These are phyloP conservation scores for Propithecus perrieri DNA, from an alignment of 2,797 vertebrate species.

Conservation along the genomic window DNA sequence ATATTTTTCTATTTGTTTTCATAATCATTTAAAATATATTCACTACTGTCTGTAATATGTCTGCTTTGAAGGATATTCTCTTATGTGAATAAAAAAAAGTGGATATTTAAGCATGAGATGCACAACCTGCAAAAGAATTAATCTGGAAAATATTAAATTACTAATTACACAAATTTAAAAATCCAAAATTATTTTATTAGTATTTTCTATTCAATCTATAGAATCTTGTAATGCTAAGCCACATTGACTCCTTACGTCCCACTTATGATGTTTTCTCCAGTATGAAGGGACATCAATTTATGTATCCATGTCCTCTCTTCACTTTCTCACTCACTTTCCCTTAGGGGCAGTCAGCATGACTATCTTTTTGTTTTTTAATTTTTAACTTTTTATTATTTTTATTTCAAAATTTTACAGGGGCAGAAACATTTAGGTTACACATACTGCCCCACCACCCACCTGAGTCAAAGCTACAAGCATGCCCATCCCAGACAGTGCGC, in stretches of 20 bases:
- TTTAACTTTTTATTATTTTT: too few relatives aligned
- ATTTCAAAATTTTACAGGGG: too few relatives aligned
- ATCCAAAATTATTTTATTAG: background rate
- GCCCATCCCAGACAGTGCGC: too few relatives aligned
- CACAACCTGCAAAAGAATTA: background rate
- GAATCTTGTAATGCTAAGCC: background rate
- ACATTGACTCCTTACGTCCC: background rate
- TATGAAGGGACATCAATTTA: background rate
- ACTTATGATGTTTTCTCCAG: background rate
- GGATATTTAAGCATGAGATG: conserved; percentile 16
- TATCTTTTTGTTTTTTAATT: background rate
- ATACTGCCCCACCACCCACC: too few relatives aligned
- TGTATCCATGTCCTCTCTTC: background rate
- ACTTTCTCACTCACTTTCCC: too few relatives aligned
- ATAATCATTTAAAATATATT: conserved; percentile 12
- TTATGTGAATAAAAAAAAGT: background rate
- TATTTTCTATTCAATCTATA: background rate
- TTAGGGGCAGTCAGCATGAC: background rate
- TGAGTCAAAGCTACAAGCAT: too few relatives aligned
- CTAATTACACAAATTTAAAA: background rate
- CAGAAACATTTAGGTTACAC: too few relatives aligned
- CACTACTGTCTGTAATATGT: background rate
- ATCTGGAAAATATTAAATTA: background rate
- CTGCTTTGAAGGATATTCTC: background rate
- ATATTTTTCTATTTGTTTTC: background rate